Base-by-base conservation (phyloP, 2,797 vertebrate genomes). In the Chelon labrosus region DNA sequence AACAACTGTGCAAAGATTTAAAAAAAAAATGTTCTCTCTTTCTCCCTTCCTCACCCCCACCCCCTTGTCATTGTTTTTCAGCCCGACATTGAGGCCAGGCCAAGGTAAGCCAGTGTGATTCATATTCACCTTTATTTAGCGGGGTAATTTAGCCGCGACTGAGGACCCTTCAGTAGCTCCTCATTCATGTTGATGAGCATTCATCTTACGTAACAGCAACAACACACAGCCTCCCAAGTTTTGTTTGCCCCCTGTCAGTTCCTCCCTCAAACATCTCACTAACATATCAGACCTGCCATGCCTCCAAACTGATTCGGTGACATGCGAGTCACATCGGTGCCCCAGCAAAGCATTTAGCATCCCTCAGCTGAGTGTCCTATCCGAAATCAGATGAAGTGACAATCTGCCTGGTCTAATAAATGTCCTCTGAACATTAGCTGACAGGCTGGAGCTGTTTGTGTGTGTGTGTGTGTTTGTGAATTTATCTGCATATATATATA, bases 51-150 rank as follows among this genome's bases (percentile, higher is more conserved):
- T 65, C 37, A 60, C 25, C 46, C 42, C 65, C 9, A 47, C 17
- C 47, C 37, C 44, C 70, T 42, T 71, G 38, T 62, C 44, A 13
- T 82, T 84, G 44, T 92, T 88, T 89, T 73, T 35, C 86, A 93
- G 89, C 86, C 88, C 79, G 90, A 90, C 71, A 80, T 92, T 70
- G 95, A 95, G 77, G 92, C 93, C 81, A 94, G 94, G 86, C 79
- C 70, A 75, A 93, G 94, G 95, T 96, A 96, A 95, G 68, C 68
- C 70, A 57, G 0, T 25, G 12, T 87, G 75, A 80, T 84, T 90
- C 58, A 84, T 79, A 55, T 52, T 86, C 52, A 79, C 56, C 74
- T 79, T 86, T 77, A 82, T 78, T 57, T 75, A 75, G 62, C 25
- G 53, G 14, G 37, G 66, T 41, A 70, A 55, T 76, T 73, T 59